Evolutionary conservation across 2,113 vertebrate species (phyloP), one percentile per base, ranked within the genome.

Genomic region (Mirounga angustirostris): DNA sequence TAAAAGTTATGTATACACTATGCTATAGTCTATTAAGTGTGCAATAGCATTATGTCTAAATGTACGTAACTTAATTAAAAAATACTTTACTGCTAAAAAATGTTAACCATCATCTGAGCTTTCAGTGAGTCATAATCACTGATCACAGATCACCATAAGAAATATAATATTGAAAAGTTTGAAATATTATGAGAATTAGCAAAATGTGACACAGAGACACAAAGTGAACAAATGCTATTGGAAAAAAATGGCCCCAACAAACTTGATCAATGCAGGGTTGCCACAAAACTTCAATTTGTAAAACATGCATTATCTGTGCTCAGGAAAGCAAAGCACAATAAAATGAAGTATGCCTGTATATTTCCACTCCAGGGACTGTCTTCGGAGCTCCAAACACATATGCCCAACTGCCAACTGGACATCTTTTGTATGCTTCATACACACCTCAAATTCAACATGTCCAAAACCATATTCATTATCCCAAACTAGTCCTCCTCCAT

Each of bases 391-490:
- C 63, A 87, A 61, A 71, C 13, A 88, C 30, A 71, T 78, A 43
- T 58, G 5, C 36, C 24, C 43, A 79, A 87, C 36, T 95, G 63
- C 18, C 59, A 95, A 40, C 14, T 71, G 46, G 15, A 54, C 12
- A 69, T 59, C 18, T 89, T 54, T 91, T 93, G 40, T 12, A 95
- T 93, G 28, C 8, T 84, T 85, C 58, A 89, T 71, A 43, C 19
- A 61, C 33, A 88, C 15, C 46, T 95, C 15, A 91, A 96, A 90
- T 83, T 92, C 40, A 86, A 83, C 21, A 50, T 36, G 46, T 74
- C 46, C 67, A 36, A 92, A 87, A 67, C 13, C 9, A 40, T 30
- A 61, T 12, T 63, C 30, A 87, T n/a, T 26, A 83, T 8, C 28
- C 54, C 58, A 90, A 69, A 88, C n/a, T 71, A 7, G 16, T 93